These are phyloP conservation scores for Dicranocentrus wangi DNA, from an alignment of 2,888 invertebrate species.

Conservation along the genomic window DNA sequence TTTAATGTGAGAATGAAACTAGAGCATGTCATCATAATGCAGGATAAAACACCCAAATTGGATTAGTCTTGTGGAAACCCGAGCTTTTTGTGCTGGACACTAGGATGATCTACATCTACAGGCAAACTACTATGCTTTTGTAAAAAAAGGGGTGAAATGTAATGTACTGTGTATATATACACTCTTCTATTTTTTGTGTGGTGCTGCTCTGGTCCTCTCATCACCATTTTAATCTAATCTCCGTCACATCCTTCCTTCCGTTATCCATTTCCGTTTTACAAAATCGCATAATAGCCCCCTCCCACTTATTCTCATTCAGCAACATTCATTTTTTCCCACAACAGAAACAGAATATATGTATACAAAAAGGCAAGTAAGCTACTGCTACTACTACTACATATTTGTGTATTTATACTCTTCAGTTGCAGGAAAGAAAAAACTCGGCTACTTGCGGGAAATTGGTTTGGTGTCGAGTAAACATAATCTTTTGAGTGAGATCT, in stretches of 20 bases:
- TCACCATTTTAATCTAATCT: slow-evolving; percentile 47
- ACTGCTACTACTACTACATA: too few species aligned
- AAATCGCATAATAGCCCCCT: neutral
- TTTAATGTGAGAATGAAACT: too few species aligned
- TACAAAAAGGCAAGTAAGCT: neutral
- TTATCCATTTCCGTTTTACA: slow-evolving; percentile 35
- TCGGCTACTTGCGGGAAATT: slow-evolving; percentile 43
- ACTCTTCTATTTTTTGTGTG: too few species aligned
- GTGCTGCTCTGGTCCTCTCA: too few species aligned
- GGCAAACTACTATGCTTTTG: too few species aligned
- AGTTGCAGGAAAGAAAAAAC: neutral
- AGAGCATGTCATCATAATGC: slow-evolving; percentile 6
- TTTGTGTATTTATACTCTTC: too few species aligned
- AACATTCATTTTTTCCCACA: neutral
- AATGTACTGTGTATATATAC: neutral
- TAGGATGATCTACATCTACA: too few species aligned
- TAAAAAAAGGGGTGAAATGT: neutral
- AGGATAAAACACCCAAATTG: neutral
- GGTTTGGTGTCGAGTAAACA: slow-evolving; percentile 41
- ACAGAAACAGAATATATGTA: neutral
- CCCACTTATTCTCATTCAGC: neutral
- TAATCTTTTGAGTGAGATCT: too few species aligned
- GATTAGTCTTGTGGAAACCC: too few species aligned
- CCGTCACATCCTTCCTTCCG: slow-evolving; percentile 46
- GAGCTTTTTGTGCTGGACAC: too few species aligned